Conservation (phyloP, 2,888 invertebrate species). For the Calameuta pallipes region DNA sequence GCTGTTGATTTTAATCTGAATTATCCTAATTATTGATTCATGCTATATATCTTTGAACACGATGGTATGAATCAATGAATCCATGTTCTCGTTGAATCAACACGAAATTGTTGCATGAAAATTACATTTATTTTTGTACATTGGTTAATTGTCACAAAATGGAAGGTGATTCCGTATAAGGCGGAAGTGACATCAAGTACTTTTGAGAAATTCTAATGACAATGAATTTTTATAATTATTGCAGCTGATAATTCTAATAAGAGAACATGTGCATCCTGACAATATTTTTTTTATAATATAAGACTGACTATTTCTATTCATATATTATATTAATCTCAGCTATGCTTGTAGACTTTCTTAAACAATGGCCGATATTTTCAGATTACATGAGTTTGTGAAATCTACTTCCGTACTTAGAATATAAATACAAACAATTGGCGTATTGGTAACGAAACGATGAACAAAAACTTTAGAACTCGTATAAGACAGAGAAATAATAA, state of each 20-base stretch:
- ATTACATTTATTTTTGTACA: background rate
- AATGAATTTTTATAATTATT: background rate
- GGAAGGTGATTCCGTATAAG: background rate
- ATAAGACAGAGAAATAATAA: background rate
- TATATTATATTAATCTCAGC: background rate
- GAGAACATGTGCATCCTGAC: background rate
- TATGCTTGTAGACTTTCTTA: background rate
- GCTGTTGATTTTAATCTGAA: background rate
- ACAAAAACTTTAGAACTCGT: background rate
- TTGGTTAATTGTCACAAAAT: background rate
- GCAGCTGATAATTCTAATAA: background rate
- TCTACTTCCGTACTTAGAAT: background rate
- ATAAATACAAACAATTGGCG: background rate
- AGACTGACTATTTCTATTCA: background rate
- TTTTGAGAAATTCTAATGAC: background rate
- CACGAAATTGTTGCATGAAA: background rate
- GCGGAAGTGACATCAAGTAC: background rate
- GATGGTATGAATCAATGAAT: background rate
- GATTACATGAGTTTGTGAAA: background rate
- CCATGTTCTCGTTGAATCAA: background rate
- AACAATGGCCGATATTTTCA: background rate
- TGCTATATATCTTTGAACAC: background rate
- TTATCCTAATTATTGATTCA: background rate
- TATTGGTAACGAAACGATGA: background rate
- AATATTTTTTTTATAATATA: background rate